Base-by-base conservation (phyloP, 2,888 invertebrate species). In the Elysia crispata region DNA sequence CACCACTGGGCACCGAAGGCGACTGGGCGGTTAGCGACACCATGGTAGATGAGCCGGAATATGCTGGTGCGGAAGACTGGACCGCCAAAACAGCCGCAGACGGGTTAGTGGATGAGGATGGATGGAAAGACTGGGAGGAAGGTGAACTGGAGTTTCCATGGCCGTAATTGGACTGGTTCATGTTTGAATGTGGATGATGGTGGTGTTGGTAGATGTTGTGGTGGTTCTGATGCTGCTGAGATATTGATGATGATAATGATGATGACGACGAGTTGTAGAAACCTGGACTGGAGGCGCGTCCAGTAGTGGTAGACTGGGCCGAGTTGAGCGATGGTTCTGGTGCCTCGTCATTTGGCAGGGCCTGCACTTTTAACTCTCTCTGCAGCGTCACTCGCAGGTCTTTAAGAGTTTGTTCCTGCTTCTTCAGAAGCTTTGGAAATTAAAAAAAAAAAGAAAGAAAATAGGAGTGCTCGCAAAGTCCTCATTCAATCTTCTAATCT, bases 361-460 rank as follows among this genome's bases (percentile, higher is more conserved):
- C 83, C 80, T 92, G 92, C 49, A 92, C 89, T 83, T 91, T 95
- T 77, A 98, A 93, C 92, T 98, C 97, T 84, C 96, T 94, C 90
- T 98, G 97, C 76, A 98, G 93, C 0, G 97, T 97, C 92, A 97
- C 97, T 92, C 97, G 97, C 94, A 98, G 95, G 90, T 98, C 97
- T 28, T 95, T 94, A 91, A 98, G 93, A 86, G 97, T 94, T 92
- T 97, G 96, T 91, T 97, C 97, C 88, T 97, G 94, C 25, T 96
- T 95, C 93, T 96, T 96, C 86, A 97, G 83, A n/a, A 88, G 89
- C 91, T 91, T 86, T 1, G 57, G 15, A 41, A 41, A 41, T 6
- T 41, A 41, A 41, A 11, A 41, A 41, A 41, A 41, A 41, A n/a
- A n/a, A n/a, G n/a, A n/a, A n/a, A n/a, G n/a, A n/a, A n/a, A n/a